Percentiles rank a stretch among this genome's conserved stretches.
Evolutionary conservation across 2,797 vertebrate genomes (phyloP).

Genomic region (Lepus oiostolus): DNA sequence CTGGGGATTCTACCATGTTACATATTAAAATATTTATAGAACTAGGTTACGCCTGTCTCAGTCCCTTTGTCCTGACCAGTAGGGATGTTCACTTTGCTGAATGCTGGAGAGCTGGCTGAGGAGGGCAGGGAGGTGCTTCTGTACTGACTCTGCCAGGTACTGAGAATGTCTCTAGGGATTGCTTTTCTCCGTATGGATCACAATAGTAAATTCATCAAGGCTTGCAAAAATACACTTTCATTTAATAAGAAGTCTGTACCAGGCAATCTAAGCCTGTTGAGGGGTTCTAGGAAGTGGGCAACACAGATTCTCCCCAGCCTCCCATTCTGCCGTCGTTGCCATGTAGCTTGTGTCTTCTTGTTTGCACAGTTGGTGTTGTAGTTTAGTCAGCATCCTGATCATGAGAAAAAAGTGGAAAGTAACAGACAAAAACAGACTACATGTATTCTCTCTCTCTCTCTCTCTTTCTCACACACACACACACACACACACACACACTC

Average conservation of each 20-base stretch:
- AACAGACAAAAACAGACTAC: neutral
- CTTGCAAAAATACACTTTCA: neutral
- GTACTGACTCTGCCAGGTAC: neutral
- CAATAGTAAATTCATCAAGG: neutral
- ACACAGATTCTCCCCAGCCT: neutral
- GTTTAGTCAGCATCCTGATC: neutral
- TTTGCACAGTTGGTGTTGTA: neutral
- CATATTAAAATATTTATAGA: no score
- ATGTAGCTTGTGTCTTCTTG: neutral
- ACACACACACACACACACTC: no score
- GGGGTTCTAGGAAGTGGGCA: neutral
- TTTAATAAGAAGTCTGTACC: neutral
- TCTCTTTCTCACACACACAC: neutral
- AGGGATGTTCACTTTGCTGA: no score
- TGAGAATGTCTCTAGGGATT: neutral
- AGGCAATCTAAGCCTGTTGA: neutral
- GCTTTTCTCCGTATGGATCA: neutral
- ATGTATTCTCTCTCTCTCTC: neutral
- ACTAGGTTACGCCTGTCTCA: no score
- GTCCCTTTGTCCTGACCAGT: no score
- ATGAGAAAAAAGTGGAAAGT: neutral
- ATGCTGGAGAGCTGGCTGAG: no score
- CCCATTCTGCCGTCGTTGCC: neutral
- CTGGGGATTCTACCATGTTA: no score
- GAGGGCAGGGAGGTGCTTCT: neutral